Base-by-base conservation (phyloP, 1,140 invertebrate species). In the Zaprionus inermis region DNA sequence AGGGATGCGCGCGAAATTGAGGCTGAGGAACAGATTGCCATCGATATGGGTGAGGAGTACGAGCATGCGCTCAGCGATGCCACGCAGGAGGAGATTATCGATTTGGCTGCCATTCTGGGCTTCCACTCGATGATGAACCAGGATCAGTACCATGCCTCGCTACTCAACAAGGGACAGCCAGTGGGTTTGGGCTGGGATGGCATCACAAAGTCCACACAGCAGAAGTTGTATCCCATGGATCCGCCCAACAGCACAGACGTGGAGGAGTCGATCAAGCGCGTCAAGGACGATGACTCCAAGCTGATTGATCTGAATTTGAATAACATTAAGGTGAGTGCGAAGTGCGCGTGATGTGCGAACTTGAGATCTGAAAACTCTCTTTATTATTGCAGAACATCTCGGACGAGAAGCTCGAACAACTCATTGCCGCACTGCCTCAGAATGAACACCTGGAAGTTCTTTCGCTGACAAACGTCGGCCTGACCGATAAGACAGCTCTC, bases 121-220 rank as follows among this genome's bases (percentile, higher is more conserved):
- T 99, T 99, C 94, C 98, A 99, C 93, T 99, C 98, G 57, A 99
- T 99, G 97, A 97, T 99, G 96, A 99, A 99, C 93, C 99, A 99
- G 94, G 98, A 99, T 92, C 99, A 99, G 93, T 99, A 99, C 93
- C 98, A 99, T 93, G 98, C 98, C 58, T 99, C 98, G 44, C 93
- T 98, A 56, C 92, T 97, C 65, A 98, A 98, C 93, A 98, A 98
- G 93, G 97, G 96, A 18, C 97, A 98, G 92, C 96, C 96, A 0
- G 94, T 97, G 71, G 96, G 96, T 54, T 93, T 97, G 66, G 97
- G 97, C 66, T 98, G 97, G 97, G 97, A 97, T 91, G 98, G 97
- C 79, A 96, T 98, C 78, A 99, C 98, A 10, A 99, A 98, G 94
- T 97, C 97, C 66, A 96, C 98, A 80, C 96, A 97, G 93, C 97